Evolutionary conservation across 1,140 invertebrate species (phyloP).

Genomic region (Fopius arisanus): DNA sequence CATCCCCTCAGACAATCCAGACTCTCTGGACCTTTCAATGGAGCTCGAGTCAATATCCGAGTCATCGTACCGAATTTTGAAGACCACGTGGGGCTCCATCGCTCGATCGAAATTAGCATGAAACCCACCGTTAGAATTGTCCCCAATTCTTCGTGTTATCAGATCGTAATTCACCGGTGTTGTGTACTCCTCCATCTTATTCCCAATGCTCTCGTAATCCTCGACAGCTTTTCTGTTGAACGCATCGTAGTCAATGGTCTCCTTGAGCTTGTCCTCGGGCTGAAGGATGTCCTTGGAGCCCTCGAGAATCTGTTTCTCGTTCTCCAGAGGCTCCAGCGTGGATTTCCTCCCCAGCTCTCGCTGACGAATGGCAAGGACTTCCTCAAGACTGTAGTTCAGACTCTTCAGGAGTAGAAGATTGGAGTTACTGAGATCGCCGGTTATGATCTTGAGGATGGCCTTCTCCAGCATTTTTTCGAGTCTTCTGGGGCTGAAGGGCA

Average conservation of each 20-base stretch:
- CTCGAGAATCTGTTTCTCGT: slow-evolving; percentile 34
- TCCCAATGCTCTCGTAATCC: slow-evolving; percentile 57
- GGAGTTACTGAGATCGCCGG: slow-evolving; percentile 51
- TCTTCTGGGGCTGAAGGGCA: slow-evolving; percentile 47
- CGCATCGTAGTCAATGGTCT: slow-evolving; percentile 45
- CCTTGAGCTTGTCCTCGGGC: slow-evolving; percentile 20
- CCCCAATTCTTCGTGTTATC: neutral
- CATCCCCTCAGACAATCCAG: neutral
- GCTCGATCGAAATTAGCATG: slow-evolving; percentile 46
- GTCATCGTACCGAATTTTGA: slow-evolving; percentile 59
- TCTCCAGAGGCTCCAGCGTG: neutral
- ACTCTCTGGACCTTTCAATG: slow-evolving; percentile 37
- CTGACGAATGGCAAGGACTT: slow-evolving; percentile 56
- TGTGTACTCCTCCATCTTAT: slow-evolving; percentile 31
- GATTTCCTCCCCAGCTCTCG: slow-evolving; percentile 49
- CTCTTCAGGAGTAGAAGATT: slow-evolving; percentile 56
- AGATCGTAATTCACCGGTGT: slow-evolving; percentile 27
- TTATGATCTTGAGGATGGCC: slow-evolving; percentile 59
- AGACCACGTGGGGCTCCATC: slow-evolving; percentile 58
- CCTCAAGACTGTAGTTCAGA: slow-evolving; percentile 56
- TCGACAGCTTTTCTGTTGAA: slow-evolving; percentile 56
- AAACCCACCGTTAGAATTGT: slow-evolving; percentile 7
- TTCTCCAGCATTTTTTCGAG: slow-evolving; percentile 60
- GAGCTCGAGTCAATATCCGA: slow-evolving; percentile 54
- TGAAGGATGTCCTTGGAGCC: slow-evolving; percentile 12